These are phyloP conservation scores for Proisotoma minuta DNA, from an alignment of 2,888 invertebrate genomes.

Conservation along the genomic window DNA sequence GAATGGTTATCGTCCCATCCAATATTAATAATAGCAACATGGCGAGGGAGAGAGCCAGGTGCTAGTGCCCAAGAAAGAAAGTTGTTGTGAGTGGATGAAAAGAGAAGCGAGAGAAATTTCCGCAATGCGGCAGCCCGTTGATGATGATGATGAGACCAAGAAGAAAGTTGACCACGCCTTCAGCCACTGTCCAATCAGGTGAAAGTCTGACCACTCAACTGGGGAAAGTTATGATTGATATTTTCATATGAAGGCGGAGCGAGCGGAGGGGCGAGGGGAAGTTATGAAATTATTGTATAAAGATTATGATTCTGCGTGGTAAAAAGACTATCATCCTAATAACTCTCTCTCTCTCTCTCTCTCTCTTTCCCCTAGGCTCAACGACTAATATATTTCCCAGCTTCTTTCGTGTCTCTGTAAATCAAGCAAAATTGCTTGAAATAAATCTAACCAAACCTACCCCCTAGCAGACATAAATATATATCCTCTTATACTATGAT, in stretches of 20 bases:
- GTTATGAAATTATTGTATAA: background rate
- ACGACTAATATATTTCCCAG: too few species aligned
- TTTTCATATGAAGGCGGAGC: background rate
- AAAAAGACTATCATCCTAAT: background rate
- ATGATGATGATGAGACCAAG: too few species aligned
- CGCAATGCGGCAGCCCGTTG: background rate
- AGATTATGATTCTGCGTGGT: constrained; percentile 5
- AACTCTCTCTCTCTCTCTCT: background rate
- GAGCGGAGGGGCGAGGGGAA: background rate
- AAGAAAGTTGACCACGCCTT: background rate
- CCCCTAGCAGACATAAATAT: constrained; percentile 1
- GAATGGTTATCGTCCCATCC: background rate
- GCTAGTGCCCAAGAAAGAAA: background rate
- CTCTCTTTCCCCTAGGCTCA: background rate
- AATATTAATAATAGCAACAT: constrained; percentile 4
- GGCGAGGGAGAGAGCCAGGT: background rate
- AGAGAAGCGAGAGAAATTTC: constrained; percentile 1
- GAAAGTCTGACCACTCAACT: background rate
- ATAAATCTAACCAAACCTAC: background rate
- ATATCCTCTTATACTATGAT: background rate
- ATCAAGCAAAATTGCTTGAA: constrained; percentile 1
- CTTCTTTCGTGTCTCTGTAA: background rate
- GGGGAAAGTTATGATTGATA: constrained; percentile 5
- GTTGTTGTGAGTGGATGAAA: background rate
- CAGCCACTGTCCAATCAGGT: background rate